Evolutionary conservation across 2,113 vertebrate genomes (phyloP).

Genomic region (Pterocles burchelli): DNA sequence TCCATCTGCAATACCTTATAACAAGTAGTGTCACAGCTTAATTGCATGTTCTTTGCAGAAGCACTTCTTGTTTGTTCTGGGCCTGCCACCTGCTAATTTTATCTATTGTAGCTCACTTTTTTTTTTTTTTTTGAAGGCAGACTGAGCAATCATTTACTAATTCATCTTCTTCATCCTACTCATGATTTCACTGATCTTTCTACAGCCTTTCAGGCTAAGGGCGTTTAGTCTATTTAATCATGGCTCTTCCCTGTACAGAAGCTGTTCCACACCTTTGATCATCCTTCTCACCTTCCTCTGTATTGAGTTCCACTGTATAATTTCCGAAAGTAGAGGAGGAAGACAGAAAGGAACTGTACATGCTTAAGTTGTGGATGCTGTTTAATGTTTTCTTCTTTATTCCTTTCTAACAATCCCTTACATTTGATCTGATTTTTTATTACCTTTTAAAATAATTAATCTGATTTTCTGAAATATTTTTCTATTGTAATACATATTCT

Average conservation of each 20-base stretch:
- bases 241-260: not conserved
- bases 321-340: not conserved
- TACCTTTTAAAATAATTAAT: not conserved
- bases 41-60: not conserved
- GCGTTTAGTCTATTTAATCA: not conserved
- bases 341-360: not conserved
- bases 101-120: not conserved
- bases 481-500: not conserved
- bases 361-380: not conserved
- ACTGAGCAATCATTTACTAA: slow-evolving; percentile 1
- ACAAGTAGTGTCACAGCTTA: not conserved
- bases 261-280: not conserved
- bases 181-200: slow-evolving; percentile 1
- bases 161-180: not conserved
- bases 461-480: not conserved
- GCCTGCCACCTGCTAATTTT: not conserved
- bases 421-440: not conserved
- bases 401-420: not conserved
- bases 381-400: not conserved
- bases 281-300: not conserved
- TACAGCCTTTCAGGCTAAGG: not conserved
- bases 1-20: not conserved
- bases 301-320: not conserved
- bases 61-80: slow-evolving; percentile 15
- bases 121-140: not conserved